Percentiles rank a stretch among this genome's conserved stretches.
phyloP scores from a whole-genome alignment of 2,888 invertebrate species.

The Tachystola acroxantha region DNA sequence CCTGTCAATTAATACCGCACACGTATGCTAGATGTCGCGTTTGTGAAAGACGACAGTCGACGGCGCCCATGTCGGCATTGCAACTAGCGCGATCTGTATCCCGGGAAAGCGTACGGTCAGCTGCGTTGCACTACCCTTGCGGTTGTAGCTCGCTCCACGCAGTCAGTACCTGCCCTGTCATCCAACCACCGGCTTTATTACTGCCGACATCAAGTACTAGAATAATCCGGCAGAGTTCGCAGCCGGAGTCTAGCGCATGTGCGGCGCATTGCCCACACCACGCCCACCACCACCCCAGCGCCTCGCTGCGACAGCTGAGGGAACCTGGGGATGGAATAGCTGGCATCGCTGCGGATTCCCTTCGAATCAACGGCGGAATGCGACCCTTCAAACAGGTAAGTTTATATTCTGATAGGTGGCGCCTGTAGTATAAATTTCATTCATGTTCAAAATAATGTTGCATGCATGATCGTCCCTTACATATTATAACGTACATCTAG shows the following conservation, averaged over 20 bases:
- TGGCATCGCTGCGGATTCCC: constrained; percentile 96
- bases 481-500: too few species aligned
- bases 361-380: constrained; percentile 97
- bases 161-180: constrained; percentile 81
- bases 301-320: constrained; percentile 90
- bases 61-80: constrained; percentile 85
- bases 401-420: constrained; percentile 52
- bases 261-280: constrained; percentile 81
- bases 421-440: constrained; percentile 20
- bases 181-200: constrained; percentile 84
- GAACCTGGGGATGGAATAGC: constrained; percentile 93
- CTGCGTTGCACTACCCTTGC: constrained; percentile 82
- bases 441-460: not conserved
- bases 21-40: constrained; percentile 81
- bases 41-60: constrained; percentile 89
- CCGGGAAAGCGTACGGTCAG: constrained; percentile 87
- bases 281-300: constrained; percentile 86
- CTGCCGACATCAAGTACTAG: constrained; percentile 85
- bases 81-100: constrained; percentile 92
- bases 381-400: constrained; percentile 96
- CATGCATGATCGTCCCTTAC: not conserved
- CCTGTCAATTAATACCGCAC: constrained; percentile 83
- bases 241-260: constrained; percentile 86
- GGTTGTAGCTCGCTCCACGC: constrained; percentile 74
- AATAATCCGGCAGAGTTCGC: constrained; percentile 93